These are phyloP conservation scores for Drosophila hamatofila DNA, from an alignment of 2,888 invertebrate genomes.

Conservation along the genomic window DNA sequence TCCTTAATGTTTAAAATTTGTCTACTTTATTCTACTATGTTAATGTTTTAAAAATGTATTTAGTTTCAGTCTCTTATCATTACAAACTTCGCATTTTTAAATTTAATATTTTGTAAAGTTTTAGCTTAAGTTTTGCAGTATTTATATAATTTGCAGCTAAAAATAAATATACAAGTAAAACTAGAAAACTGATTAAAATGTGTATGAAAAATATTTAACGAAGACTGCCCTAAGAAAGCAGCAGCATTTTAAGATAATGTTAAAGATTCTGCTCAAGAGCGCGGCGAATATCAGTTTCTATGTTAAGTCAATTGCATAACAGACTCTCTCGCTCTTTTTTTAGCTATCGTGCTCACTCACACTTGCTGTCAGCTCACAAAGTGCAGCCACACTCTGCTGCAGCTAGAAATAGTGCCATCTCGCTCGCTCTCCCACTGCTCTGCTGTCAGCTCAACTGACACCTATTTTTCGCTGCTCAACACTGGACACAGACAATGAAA, in stretches of 20 bases:
- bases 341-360: neutral
- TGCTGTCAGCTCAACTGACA: too few relatives aligned
- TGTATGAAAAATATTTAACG: too few relatives aligned
- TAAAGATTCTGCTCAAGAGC: neutral
- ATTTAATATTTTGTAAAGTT: constrained; percentile 54
- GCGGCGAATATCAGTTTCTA: neutral
- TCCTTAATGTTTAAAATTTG: constrained; percentile 36
- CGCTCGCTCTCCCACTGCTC: neutral
- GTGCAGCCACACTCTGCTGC: neutral
- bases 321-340: neutral
- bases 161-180: constrained; percentile 45
- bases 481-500: neutral
- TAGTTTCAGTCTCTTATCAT: constrained; percentile 31
- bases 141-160: constrained; percentile 58
- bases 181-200: constrained; percentile 12
- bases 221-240: neutral
- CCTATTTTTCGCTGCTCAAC: neutral
- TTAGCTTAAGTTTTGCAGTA: constrained; percentile 61
- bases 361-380: neutral
- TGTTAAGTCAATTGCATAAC: neutral
- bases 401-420: neutral
- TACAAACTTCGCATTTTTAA: constrained; percentile 60
- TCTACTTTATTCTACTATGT: constrained; percentile 23
- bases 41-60: constrained; percentile 17
- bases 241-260: neutral